These are phyloP conservation scores for Hydraecia micacea DNA, from an alignment of 2,888 invertebrate species.

Conservation along the genomic window DNA sequence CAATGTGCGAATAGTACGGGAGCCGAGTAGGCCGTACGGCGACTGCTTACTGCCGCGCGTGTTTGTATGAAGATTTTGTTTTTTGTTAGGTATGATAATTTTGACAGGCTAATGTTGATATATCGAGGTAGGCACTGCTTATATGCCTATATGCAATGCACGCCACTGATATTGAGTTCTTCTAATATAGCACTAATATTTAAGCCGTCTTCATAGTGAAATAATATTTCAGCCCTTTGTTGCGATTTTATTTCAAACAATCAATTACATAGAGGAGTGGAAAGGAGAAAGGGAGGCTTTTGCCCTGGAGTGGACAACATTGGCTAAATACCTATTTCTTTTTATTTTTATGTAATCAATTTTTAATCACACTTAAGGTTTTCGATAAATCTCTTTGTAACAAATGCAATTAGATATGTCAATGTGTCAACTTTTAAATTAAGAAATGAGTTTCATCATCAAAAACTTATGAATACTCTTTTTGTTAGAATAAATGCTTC, in stretches of 20 bases:
- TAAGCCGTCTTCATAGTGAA: neutral
- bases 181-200: neutral
- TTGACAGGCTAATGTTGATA: no score
- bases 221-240: neutral
- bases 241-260: neutral
- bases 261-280: neutral
- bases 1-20: no score
- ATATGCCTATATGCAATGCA: no score
- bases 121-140: no score
- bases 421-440: neutral
- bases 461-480: neutral
- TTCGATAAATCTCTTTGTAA: neutral
- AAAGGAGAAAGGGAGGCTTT: no score
- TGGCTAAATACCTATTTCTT: no score
- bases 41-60: no score
- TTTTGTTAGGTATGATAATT: no score
- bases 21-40: no score
- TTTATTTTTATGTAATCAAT: no score
- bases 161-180: neutral
- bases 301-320: no score
- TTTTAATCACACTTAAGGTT: neutral
- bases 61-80: no score
- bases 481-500: neutral
- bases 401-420: neutral
- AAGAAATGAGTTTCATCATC: neutral